These are phyloP conservation scores for Limnephilus marmoratus DNA, from an alignment of 2,888 invertebrate genomes.

Conservation along the genomic window DNA sequence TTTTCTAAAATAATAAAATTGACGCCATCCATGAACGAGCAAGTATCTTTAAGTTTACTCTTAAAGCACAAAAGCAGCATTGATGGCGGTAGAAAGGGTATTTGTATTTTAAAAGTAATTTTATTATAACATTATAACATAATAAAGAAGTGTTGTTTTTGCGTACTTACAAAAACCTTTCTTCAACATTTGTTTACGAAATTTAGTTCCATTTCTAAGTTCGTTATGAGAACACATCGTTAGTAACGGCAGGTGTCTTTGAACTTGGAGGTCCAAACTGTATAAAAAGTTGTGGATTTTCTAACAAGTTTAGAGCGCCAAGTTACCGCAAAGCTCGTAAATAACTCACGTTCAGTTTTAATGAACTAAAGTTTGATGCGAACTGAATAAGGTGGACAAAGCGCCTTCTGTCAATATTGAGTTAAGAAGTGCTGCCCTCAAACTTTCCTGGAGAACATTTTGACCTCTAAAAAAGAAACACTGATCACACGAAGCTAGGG, in stretches of 20 bases:
- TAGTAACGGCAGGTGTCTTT: slow-evolving; percentile 54
- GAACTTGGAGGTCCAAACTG: slow-evolving; percentile 41
- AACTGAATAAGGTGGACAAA: slow-evolving; percentile 43
- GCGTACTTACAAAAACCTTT: not conserved
- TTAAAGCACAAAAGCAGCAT: not conserved
- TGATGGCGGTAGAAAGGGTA: not conserved
- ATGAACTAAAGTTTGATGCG: slow-evolving; percentile 53
- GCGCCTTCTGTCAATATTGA: slow-evolving; percentile 37
- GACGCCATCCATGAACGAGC: too few species aligned
- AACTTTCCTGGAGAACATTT: not conserved
- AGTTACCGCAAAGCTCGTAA: slow-evolving; percentile 53
- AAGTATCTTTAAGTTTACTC: too few species aligned
- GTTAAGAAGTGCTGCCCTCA: slow-evolving; percentile 11
- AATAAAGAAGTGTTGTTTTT: not conserved
- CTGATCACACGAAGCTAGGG: not conserved
- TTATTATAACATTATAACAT: not conserved
- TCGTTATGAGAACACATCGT: slow-evolving; percentile 38
- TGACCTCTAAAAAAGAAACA: not conserved
- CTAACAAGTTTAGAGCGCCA: slow-evolving; percentile 39
- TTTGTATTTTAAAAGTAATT: too few species aligned
- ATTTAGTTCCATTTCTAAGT: slow-evolving; percentile 11
- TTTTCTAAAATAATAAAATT: too few species aligned
- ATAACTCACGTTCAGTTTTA: slow-evolving; percentile 58
- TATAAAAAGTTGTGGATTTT: slow-evolving; percentile 54
- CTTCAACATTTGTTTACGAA: not conserved